These are phyloP conservation scores for Drosophila eugracilis DNA, from an alignment of 1,140 invertebrate genomes.

Conservation along the genomic window DNA sequence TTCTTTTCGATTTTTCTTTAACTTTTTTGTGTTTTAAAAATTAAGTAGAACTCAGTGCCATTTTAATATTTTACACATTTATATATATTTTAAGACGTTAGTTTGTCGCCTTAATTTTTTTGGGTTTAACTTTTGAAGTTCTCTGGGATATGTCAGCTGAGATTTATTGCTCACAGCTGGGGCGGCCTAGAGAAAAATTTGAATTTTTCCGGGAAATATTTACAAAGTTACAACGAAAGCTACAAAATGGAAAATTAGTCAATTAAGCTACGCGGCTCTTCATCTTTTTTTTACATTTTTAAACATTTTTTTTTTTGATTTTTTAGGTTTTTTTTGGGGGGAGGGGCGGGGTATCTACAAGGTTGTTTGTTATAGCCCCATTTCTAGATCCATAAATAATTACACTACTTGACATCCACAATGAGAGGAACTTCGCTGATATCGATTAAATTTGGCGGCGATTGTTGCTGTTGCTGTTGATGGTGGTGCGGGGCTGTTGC, in stretches of 20 bases:
- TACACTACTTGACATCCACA: conserved; percentile 85
- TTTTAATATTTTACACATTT: conserved; percentile 74
- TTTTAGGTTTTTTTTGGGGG: conserved; percentile 28
- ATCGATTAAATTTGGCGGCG: conserved; percentile 84
- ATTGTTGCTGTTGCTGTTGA: conserved; percentile 64
- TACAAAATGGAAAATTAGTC: conserved; percentile 60
- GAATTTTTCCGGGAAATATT: conserved; percentile 54
- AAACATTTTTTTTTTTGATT: conserved; percentile 25
- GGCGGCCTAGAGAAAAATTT: conserved; percentile 59
- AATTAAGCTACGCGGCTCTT: conserved; percentile 67
- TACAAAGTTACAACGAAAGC: conserved; percentile 75
- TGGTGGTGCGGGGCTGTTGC: conserved; percentile 48
- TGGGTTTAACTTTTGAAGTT: conserved; percentile 55
- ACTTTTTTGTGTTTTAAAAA: conserved; percentile 54
- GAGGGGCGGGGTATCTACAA: conserved; percentile 41
- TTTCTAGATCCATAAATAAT: conserved; percentile 78
- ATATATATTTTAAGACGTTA: conserved; percentile 43
- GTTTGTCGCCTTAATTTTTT: conserved; percentile 12
- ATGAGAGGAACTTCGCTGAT: conserved; percentile 85
- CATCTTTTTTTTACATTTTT: conserved; percentile 60
- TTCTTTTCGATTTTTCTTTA: conserved; percentile 24
- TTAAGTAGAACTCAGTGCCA: conserved; percentile 84
- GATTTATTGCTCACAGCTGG: conserved; percentile 7
- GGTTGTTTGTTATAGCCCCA: conserved; percentile 41
- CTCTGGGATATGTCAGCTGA: conserved; percentile 49